Base-by-base conservation (phyloP, 2,888 invertebrate genomes). In the Serrognathus titanus region DNA sequence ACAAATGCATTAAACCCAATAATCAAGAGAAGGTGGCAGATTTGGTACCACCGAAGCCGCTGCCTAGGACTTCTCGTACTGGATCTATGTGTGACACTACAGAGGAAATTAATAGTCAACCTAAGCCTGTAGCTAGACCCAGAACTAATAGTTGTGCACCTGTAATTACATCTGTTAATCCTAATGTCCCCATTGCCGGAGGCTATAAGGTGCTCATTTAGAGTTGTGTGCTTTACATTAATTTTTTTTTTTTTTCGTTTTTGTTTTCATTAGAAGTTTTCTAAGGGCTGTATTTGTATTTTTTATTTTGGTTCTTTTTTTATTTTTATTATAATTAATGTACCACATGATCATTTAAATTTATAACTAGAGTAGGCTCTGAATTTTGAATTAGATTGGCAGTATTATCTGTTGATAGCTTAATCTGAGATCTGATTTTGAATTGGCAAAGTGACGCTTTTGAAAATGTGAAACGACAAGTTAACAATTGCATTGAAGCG, bases 41-140 rank as follows among this genome's bases (percentile, higher is more conserved):
- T 48, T 54, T 55, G 49, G 59, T 55, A 47, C 86, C 88, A 1
- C 92, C 92, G 0, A 92, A 91, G 73, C 92, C 92, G 10, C 79
- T 92, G 78, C 92, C 92, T 0, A 82, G 92, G 66, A 87, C 89
- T 0, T 90, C 85, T 45, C 80, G 87, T 67, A 82, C 85, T 41
- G 84, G 84, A 68, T 86, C 91, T 10, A 82, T 92, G 55, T 88
- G 89, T 1, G 91, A 91, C 0, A 74, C 80, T 1, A 71, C 74
- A 8, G 83, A 84, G 35, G 83, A 84, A 20, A 71, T 73, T 36
- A 69, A 69, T 57, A 67, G 68, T 2, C 81, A 80, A 58, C 88
- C 89, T 10, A 87, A 86, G 69, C 85, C 85, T 6, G 82, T 84
- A 39, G 85, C 85, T 58, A 79, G 85, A 69, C 90, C 92, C 5